Evolutionary conservation across 1,140 invertebrate genomes (phyloP).

Genomic region (Chlorops oryzae): DNA sequence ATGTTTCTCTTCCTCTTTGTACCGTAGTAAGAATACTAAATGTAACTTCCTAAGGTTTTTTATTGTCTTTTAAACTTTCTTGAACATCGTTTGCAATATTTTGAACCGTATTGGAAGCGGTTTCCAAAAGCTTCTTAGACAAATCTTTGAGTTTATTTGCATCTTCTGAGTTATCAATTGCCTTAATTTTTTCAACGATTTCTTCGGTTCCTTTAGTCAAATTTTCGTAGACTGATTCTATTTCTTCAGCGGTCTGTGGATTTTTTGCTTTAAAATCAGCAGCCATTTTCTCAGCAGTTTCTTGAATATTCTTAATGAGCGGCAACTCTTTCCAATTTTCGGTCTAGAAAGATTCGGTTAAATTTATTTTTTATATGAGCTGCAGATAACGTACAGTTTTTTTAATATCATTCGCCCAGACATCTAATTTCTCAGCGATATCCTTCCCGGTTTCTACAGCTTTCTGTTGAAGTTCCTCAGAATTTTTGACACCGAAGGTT

Average conservation of each 20-base stretch:
- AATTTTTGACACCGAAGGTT: not conserved
- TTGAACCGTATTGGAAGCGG: not conserved
- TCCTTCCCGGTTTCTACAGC: not conserved
- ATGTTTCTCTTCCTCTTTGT: too few relatives aligned
- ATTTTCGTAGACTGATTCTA: not conserved
- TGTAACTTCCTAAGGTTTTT: too few relatives aligned
- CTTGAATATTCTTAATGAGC: not conserved
- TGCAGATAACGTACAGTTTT: not conserved
- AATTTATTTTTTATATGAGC: not conserved
- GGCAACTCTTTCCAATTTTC: not conserved
- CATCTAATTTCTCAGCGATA: constrained; percentile 10
- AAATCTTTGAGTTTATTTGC: not conserved
- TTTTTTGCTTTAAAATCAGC: constrained; percentile 6
- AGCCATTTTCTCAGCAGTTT: not conserved
- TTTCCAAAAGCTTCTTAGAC: constrained; percentile 3
- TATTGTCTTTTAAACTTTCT: constrained; percentile 1
- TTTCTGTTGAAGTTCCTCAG: too few relatives aligned
- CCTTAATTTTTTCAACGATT: not conserved
- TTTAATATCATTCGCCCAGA: constrained; percentile 3
- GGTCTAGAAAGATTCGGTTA: not conserved
- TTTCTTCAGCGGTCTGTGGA: not conserved
- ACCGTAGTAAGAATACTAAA: too few relatives aligned
- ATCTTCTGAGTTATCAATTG: not conserved
- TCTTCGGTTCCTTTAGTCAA: not conserved
- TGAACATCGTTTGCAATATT: constrained; percentile 1